A percentile compares a stretch with the other conserved stretches of the same genome.
These are phyloP conservation scores for Tauraco hartlaubi DNA, from an alignment of 2,797 vertebrate species.

Conservation along the genomic window DNA sequence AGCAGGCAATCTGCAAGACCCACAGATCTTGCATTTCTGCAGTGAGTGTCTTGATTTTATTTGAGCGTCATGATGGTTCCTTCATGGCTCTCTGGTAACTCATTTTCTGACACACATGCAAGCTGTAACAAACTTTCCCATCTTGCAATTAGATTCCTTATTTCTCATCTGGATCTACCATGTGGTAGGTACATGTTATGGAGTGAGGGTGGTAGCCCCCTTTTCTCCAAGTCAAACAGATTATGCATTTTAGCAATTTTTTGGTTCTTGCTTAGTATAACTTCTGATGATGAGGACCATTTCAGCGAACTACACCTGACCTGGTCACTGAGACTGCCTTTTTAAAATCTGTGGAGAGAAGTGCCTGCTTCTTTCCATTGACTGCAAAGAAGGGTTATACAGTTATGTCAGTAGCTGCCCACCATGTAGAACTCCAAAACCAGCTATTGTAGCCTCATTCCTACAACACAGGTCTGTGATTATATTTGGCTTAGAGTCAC, in stretches of 20 bases:
- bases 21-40: background rate
- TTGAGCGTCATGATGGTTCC: background rate
- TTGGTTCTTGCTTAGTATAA: background rate
- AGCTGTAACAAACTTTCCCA: background rate
- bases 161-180: background rate
- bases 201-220: background rate
- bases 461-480: background rate
- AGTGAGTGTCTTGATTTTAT: background rate
- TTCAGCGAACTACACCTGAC: background rate
- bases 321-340: background rate
- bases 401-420: background rate
- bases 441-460: background rate
- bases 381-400: background rate
- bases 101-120: rapidly evolving
- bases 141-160: background rate
- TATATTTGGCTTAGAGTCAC: background rate
- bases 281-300: background rate
- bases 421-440: background rate
- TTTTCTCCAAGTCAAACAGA: background rate
- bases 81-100: background rate
- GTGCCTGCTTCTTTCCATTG: background rate
- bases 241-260: background rate
- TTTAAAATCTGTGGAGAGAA: background rate
- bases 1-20: background rate
- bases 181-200: background rate